A percentile compares a stretch with the other conserved stretches of the same genome.
phyloP scores from a whole-genome alignment of 2,888 invertebrate genomes.

The Drosophila multiciliata region DNA sequence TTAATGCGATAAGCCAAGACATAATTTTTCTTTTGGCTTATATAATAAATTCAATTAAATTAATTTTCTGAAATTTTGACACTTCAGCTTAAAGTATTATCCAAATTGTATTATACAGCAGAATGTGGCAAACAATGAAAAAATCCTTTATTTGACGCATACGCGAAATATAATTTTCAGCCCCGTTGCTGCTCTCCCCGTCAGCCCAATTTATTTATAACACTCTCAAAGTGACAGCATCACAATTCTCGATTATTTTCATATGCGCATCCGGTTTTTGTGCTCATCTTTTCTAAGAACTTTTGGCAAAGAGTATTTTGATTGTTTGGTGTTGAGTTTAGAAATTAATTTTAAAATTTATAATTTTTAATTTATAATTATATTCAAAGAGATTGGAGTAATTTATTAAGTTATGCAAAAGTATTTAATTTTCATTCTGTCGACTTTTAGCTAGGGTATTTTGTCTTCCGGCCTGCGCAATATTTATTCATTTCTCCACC shows the following conservation, averaged over 20 bases:
- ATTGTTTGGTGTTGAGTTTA: background rate
- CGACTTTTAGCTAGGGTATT: slow-evolving; percentile 18
- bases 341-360: background rate
- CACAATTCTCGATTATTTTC: slow-evolving; percentile 48
- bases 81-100: slow-evolving; percentile 6
- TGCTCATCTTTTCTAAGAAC: slow-evolving; percentile 10
- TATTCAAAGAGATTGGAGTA: no score
- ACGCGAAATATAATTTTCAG: slow-evolving; percentile 29
- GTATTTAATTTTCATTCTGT: background rate
- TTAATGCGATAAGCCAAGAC: background rate
- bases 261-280: slow-evolving; percentile 31
- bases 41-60: background rate
- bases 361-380: background rate
- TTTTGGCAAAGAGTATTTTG: background rate
- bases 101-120: slow-evolving; percentile 3
- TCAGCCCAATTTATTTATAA: slow-evolving; percentile 40
- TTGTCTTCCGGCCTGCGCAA: background rate
- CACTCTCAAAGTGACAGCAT: slow-evolving; percentile 58
- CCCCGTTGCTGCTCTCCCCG: background rate
- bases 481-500: background rate
- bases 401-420: background rate
- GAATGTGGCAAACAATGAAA: slow-evolving; percentile 48
- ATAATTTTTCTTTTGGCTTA: background rate
- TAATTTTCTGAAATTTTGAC: no score
- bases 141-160: slow-evolving; percentile 57